Evolutionary conservation across 2,113 vertebrate species (phyloP).

Genomic region (Hippocampus abdominalis): DNA sequence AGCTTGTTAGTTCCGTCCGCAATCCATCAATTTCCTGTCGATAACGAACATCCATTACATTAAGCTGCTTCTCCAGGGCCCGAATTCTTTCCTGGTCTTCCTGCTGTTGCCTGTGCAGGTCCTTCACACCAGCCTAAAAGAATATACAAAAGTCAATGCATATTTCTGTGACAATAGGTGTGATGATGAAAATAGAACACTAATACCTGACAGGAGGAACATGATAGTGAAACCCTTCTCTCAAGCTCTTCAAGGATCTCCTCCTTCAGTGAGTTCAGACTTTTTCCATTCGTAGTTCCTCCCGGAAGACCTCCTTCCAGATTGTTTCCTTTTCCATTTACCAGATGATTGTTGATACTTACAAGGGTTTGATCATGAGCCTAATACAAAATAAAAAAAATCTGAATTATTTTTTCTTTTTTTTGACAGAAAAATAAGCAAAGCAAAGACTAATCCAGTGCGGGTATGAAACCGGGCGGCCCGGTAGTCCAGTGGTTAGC

Average conservation of each 20-base stretch:
- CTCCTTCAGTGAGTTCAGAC: slow-evolving; percentile 50
- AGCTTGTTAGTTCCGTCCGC: slow-evolving; percentile 54
- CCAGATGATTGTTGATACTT: slow-evolving; percentile 78
- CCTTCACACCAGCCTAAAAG: slow-evolving; percentile 71
- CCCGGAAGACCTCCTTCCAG: slow-evolving; percentile 35
- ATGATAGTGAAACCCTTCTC: slow-evolving; percentile 77
- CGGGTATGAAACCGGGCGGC: too few relatives aligned
- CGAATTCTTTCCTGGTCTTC: slow-evolving; percentile 78
- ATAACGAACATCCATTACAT: slow-evolving; percentile 71
- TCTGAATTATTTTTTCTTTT: not conserved
- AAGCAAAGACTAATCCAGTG: not conserved
- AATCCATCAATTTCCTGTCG: slow-evolving; percentile 68
- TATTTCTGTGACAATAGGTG: not conserved
- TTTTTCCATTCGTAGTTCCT: slow-evolving; percentile 35
- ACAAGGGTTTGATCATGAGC: slow-evolving; percentile 80
- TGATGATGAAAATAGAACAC: not conserved
- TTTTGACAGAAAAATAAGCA: not conserved
- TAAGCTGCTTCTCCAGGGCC: slow-evolving; percentile 82
- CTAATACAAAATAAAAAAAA: slow-evolving; percentile 15
- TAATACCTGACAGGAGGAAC: slow-evolving; percentile 78
- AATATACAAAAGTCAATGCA: not conserved
- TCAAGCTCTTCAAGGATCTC: slow-evolving; percentile 81
- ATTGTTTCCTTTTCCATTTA: slow-evolving; percentile 61
- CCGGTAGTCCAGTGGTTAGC: too few relatives aligned
- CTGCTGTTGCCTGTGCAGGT: slow-evolving; percentile 77